A percentile compares a stretch with the other conserved stretches of the same genome.
These are phyloP conservation scores for Choloepus didactylus DNA, from an alignment of 2,797 vertebrate species.

Conservation along the genomic window DNA sequence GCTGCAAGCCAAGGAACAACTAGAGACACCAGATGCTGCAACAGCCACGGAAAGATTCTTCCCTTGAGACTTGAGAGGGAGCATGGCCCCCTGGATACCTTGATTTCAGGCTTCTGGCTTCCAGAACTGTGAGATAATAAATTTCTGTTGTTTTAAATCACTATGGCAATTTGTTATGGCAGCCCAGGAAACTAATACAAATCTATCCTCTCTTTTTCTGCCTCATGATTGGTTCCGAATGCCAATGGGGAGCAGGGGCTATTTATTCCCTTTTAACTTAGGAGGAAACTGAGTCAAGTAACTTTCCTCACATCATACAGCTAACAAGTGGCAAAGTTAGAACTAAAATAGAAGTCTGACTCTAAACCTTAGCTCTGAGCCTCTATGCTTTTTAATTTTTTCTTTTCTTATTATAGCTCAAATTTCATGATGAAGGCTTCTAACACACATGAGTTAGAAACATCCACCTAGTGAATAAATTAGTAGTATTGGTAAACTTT, in stretches of 20 bases:
- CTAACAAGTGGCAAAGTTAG: neutral
- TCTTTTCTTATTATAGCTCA: slow-evolving; percentile 34
- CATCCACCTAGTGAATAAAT: slow-evolving; percentile 1
- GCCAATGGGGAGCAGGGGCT: neutral
- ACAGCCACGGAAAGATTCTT: neutral
- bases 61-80: too few relatives aligned
- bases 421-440: slow-evolving; percentile 37
- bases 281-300: neutral
- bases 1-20: too few relatives aligned
- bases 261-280: slow-evolving; percentile 11
- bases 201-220: neutral
- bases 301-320: neutral
- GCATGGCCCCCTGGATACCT: too few relatives aligned
- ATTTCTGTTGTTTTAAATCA: too few relatives aligned
- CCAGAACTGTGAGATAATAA: too few relatives aligned
- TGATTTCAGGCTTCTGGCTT: too few relatives aligned
- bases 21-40: too few relatives aligned
- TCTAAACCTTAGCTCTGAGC: neutral
- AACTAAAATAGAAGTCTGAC: neutral
- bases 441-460: neutral
- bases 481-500: neutral
- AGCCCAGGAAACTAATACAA: too few relatives aligned
- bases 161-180: too few relatives aligned
- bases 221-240: neutral
- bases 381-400: slow-evolving; percentile 3